phyloP scores from a whole-genome alignment of 2,113 vertebrate genomes.

The Vombatus ursinus region DNA sequence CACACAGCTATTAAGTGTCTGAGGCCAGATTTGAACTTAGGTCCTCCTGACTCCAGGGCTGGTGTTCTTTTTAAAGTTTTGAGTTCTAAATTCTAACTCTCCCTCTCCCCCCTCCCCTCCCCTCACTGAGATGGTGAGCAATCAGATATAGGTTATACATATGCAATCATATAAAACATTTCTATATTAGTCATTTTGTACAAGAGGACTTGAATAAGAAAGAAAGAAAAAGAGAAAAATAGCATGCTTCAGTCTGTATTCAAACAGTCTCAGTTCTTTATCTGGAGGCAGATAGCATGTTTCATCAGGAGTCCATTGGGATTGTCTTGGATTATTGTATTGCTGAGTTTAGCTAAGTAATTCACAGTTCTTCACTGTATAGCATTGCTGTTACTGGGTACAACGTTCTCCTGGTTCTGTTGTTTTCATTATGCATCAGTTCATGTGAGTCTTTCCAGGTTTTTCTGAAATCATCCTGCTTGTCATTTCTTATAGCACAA shows the following conservation, averaged over 20 bases:
- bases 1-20: too few species aligned
- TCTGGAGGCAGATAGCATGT: not conserved
- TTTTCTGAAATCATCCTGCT: not conserved
- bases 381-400: not conserved
- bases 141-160: not conserved
- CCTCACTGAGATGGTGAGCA: not conserved
- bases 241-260: not conserved
- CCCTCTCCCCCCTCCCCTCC: too few species aligned
- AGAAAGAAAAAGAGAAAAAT: not conserved
- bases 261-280: not conserved
- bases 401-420: not conserved
- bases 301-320: not conserved
- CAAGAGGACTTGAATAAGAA: not conserved
- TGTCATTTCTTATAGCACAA: not conserved
- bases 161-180: not conserved
- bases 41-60: too few species aligned
- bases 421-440: not conserved
- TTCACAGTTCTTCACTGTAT: not conserved
- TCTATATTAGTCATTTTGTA: not conserved
- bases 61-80: not conserved
- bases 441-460: not conserved
- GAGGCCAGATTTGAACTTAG: too few species aligned
- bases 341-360: not conserved
- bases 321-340: not conserved
- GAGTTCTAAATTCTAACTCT: not conserved